Percentiles rank a stretch among this genome's conserved stretches.
These are phyloP conservation scores for Eugnorisma glareosa DNA, from an alignment of 2,888 invertebrate genomes.

Conservation along the genomic window DNA sequence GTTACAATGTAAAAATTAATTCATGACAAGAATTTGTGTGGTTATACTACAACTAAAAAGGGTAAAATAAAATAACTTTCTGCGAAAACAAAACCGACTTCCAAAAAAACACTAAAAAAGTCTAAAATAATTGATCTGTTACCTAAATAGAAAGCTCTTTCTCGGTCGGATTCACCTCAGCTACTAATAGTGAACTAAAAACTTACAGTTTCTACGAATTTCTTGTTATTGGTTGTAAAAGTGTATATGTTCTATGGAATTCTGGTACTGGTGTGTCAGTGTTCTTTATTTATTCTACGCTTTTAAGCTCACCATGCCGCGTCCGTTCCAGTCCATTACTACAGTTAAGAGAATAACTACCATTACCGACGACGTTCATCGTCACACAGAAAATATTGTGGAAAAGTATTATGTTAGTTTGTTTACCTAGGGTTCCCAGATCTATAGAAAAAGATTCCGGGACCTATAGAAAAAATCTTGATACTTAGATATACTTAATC, in stretches of 20 bases:
- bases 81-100: too few relatives aligned
- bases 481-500: too few relatives aligned
- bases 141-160: slow-evolving; percentile 13
- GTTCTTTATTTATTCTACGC: slow-evolving; percentile 46
- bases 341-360: slow-evolving; percentile 22
- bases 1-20: too few relatives aligned
- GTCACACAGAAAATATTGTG: slow-evolving; percentile 20
- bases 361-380: slow-evolving; percentile 29
- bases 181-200: slow-evolving; percentile 17
- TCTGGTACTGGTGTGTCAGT: neutral
- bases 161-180: slow-evolving; percentile 6
- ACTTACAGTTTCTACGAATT: slow-evolving; percentile 36
- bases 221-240: slow-evolving; percentile 7
- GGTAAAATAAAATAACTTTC: too few relatives aligned
- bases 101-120: too few relatives aligned
- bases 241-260: slow-evolving; percentile 31
- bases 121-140: slow-evolving; percentile 5
- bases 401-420: slow-evolving; percentile 1
- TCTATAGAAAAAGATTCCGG: neutral
- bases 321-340: slow-evolving; percentile 50
- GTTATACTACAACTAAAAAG: too few relatives aligned
- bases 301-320: slow-evolving; percentile 43
- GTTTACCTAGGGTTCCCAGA: neutral
- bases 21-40: too few relatives aligned
- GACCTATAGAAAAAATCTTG: too few relatives aligned